Base-by-base conservation (phyloP, 1,140 invertebrate species). In the Drosophila auraria region DNA sequence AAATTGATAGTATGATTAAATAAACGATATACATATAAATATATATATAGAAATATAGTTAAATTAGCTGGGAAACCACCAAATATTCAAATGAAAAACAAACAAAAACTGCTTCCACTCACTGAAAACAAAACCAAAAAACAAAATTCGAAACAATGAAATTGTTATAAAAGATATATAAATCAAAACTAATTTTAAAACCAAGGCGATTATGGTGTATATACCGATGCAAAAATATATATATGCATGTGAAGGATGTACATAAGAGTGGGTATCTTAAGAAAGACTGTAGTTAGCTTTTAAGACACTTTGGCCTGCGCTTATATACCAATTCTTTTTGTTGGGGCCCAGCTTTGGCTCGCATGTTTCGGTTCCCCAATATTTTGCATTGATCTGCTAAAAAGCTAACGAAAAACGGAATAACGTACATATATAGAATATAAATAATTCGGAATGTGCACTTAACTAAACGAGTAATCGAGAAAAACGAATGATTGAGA, bases 211-310 rank as follows among this genome's bases (percentile, higher is more conserved):
- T 79, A 36, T 71, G 66, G 69, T 82, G 78, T 64, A 76, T 51
- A 78, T 76, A 61, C 33, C 33, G 20, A 70, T 17, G 33, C 61
- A 54, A 68, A 58, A 66, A 58, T 40, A 44, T 42, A 69, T 53
- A 68, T 56, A 57, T 45, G 64, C 36, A 58, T 36, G 61, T 64
- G 49, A 44, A 20, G 54, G 49, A 36, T 79, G 76, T 76, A 76
- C 63, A 81, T 63, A 82, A 63, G 40, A 68, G 17, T 66, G 59
- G 80, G 60, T 81, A 82, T 76, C 70, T 84, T 89, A 89, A 89
- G 84, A 89, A 89, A 89, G 84, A 89, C 84, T 89, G 86, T 89
- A 89, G 84, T 53, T 89, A 89, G 58, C 14, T 66, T 57, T 59
- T 89, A 87, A 89, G 80, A 89, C 77, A 83, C 72, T 70, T 73